Evolutionary conservation across 2,888 invertebrate species (phyloP).

Genomic region (Neoscelio sp.): DNA sequence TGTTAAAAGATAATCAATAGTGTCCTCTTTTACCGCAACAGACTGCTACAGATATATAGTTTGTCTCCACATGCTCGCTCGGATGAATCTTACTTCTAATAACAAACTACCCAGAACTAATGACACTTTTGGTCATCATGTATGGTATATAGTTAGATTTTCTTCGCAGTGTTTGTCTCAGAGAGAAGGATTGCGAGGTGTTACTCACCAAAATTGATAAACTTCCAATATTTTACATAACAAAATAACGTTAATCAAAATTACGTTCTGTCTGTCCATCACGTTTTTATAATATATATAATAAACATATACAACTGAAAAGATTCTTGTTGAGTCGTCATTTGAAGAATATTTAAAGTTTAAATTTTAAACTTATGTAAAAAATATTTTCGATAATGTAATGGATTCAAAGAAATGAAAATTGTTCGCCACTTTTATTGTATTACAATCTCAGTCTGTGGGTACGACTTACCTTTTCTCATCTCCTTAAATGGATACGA

Average conservation of each 20-base stretch:
- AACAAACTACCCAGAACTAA: conserved; percentile 40
- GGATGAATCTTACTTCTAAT: conserved; percentile 58
- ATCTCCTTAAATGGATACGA: conserved; percentile 68
- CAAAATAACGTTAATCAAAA: conserved; percentile 10
- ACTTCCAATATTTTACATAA: conserved; percentile 19
- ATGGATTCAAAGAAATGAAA: not conserved
- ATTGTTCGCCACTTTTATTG: conserved; percentile 1
- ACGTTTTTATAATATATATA: too few relatives aligned
- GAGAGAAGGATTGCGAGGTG: not conserved
- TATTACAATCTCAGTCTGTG: conserved; percentile 4
- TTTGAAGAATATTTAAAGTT: too few relatives aligned
- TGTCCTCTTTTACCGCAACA: conserved; percentile 58
- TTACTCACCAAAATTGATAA: conserved; percentile 29
- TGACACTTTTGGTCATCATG: conserved; percentile 42
- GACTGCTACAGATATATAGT: conserved; percentile 57
- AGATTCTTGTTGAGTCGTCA: too few relatives aligned
- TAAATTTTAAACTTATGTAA: conserved; percentile 1
- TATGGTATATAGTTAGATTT: conserved; percentile 43
- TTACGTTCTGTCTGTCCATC: too few relatives aligned
- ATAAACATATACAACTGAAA: too few relatives aligned
- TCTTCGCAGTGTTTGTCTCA: conserved; percentile 43
- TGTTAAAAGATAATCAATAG: conserved; percentile 77
- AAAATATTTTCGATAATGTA: not conserved
- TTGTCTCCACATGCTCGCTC: conserved; percentile 64
- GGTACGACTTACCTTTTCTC: conserved; percentile 20